Evolutionary conservation across 1,140 invertebrate species (phyloP).

Genomic region (Pseudomyrmex concolor): DNA sequence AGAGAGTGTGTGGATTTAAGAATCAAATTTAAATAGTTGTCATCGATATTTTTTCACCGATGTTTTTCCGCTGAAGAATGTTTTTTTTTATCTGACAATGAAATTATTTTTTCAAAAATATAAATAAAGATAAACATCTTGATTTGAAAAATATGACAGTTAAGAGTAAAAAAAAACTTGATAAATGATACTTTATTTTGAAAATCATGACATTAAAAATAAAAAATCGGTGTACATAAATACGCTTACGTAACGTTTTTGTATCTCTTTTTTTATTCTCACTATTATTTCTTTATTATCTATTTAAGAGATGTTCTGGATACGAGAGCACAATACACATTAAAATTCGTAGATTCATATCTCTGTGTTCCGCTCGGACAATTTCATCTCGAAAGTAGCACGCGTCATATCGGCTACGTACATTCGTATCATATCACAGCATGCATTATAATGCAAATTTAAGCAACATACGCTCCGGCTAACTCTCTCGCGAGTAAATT

Average conservation of each 20-base stretch:
- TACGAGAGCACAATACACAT: conserved; percentile 8
- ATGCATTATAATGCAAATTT: conserved; percentile 55
- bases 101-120: neutral
- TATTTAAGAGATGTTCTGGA: neutral
- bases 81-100: neutral
- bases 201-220: too few species aligned
- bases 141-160: too few species aligned
- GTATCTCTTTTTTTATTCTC: too few species aligned
- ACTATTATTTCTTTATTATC: too few species aligned
- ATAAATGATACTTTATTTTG: too few species aligned
- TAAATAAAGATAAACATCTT: neutral
- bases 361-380: conserved; percentile 37
- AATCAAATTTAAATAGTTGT: conserved; percentile 21
- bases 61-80: neutral
- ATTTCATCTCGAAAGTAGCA: conserved; percentile 55
- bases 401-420: conserved; percentile 27
- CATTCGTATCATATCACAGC: conserved; percentile 31
- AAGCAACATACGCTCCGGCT: conserved; percentile 32
- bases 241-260: too few species aligned
- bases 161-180: too few species aligned
- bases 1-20: neutral
- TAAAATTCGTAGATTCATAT: conserved; percentile 50
- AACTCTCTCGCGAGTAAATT: conserved; percentile 31
- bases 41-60: neutral
- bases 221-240: too few species aligned